Conservation (phyloP, 2,888 invertebrate species). For the Eugnorisma glareosa region DNA sequence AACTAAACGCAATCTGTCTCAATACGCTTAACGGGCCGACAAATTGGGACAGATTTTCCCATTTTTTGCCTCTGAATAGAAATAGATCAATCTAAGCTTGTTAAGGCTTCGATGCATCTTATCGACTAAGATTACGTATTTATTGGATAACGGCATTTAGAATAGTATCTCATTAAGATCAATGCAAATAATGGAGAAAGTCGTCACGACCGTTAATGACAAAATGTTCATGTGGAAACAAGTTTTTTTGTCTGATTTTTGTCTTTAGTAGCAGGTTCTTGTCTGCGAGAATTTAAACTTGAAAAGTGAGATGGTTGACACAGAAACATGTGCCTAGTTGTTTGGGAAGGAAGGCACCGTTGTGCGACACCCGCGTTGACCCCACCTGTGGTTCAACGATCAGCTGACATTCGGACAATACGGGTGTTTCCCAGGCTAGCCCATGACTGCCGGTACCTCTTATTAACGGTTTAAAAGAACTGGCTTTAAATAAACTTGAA, state of each 20-base stretch:
- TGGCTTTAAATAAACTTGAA: constrained; percentile 7
- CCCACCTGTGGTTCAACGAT: constrained; percentile 67
- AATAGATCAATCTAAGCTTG: constrained; percentile 14
- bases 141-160: constrained; percentile 37
- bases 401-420: constrained; percentile 75
- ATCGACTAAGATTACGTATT: neutral
- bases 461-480: constrained; percentile 33
- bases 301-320: constrained; percentile 67
- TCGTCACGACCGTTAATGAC: constrained; percentile 56
- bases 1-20: constrained; percentile 29
- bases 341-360: constrained; percentile 76
- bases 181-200: constrained; percentile 65
- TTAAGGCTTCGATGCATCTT: constrained; percentile 14
- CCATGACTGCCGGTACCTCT: constrained; percentile 51
- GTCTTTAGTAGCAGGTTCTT: constrained; percentile 48
- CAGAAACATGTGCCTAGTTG: constrained; percentile 62
- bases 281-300: constrained; percentile 68
- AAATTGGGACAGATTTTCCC: constrained; percentile 40
- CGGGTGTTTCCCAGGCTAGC: constrained; percentile 64
- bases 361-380: constrained; percentile 75
- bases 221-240: constrained; percentile 62
- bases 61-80: constrained; percentile 10
- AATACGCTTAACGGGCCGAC: constrained; percentile 18
- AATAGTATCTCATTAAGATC: constrained; percentile 45
- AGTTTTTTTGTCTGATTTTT: constrained; percentile 63